Evolutionary conservation across 2,113 vertebrate species (phyloP).

Genomic region (Pavo muticus): DNA sequence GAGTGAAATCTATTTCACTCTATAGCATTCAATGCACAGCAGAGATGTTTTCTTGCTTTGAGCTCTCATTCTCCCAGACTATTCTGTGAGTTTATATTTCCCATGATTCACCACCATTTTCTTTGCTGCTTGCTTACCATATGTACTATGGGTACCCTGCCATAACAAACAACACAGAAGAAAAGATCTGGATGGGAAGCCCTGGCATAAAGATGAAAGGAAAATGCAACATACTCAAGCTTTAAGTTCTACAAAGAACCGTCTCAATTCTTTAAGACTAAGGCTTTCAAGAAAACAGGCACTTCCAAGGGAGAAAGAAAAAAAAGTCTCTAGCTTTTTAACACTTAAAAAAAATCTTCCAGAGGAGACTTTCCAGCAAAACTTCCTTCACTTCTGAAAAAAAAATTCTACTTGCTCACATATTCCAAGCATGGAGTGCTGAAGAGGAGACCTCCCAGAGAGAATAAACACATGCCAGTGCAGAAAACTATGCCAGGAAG

Average conservation of each 20-base stretch:
- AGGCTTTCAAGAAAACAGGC: background rate
- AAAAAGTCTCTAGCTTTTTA: background rate
- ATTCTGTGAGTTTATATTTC: background rate
- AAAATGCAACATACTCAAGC: background rate
- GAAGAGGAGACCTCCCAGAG: constrained; percentile 32
- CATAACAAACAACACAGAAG: background rate
- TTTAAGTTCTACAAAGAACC: background rate
- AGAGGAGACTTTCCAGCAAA: background rate
- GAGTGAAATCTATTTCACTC: background rate
- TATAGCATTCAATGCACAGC: background rate
- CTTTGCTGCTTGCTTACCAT: background rate
- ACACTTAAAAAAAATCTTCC: background rate
- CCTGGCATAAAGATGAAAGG: background rate
- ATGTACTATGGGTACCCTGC: background rate
- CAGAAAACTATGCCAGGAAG: constrained; percentile 25
- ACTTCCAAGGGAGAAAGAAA: background rate
- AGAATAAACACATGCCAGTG: constrained; percentile 37
- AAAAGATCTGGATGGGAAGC: background rate
- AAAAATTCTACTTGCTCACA: background rate
- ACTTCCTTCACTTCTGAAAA: background rate
- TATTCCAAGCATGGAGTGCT: background rate
- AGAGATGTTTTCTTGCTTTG: background rate
- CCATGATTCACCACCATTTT: background rate
- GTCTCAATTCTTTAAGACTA: background rate
- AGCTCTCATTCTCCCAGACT: background rate